phyloP scores from a whole-genome alignment of 2,797 vertebrate species.

The Molothrus ater region DNA sequence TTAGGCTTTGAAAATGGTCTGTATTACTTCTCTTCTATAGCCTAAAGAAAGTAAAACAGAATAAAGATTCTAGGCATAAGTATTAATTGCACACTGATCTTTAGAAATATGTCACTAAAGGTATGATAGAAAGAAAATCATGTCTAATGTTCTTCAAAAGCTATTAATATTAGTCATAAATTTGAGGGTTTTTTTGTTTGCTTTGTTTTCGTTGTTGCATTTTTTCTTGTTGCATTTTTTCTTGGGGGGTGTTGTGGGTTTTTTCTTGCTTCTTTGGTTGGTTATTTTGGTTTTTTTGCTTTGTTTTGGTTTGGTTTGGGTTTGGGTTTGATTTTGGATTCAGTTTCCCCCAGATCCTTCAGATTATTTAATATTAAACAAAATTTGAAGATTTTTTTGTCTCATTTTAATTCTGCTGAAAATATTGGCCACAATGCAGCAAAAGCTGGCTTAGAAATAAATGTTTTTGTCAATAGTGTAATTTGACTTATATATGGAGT shows the following conservation, averaged over 20 bases:
- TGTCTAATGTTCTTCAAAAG: neutral
- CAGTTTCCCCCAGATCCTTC: neutral
- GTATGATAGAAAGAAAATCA: neutral
- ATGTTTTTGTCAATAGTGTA: neutral
- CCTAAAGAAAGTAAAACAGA: neutral
- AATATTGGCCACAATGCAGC: neutral
- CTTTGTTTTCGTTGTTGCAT: neutral
- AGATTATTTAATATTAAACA: neutral
- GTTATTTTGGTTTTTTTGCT: too few species aligned
- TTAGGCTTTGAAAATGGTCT: neutral
- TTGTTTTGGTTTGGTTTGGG: fast-evolving
- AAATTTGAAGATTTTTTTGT: neutral
- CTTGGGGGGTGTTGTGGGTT: too few species aligned
- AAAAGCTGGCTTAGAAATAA: neutral
- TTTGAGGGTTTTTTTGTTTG: fast-evolving
- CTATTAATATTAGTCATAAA: neutral
- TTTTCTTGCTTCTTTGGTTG: neutral
- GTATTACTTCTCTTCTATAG: neutral
- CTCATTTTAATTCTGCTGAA: neutral
- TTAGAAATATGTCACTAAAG: neutral
- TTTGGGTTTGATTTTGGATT: neutral
- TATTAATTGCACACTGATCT: neutral
- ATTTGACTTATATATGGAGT: neutral
- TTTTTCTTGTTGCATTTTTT: neutral
- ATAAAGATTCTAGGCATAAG: neutral